Percentiles rank a stretch among this genome's conserved stretches.
Conservation (phyloP, 2,113 vertebrate genomes). For the Corythoichthys haematopterus region DNA sequence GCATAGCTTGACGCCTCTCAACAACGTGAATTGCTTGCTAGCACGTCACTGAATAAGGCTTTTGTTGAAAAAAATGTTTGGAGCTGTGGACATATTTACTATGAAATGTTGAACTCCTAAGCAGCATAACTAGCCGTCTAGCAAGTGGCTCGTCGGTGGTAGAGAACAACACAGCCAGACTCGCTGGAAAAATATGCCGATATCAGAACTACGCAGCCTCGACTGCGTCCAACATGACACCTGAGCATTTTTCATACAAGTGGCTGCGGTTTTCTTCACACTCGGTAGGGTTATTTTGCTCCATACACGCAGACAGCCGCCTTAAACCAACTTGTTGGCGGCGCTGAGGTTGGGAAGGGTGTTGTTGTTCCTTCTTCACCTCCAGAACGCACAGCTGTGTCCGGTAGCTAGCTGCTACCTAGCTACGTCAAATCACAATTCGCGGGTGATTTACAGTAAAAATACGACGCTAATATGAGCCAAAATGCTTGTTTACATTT, state of each 20-base stretch:
- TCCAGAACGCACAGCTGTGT: slow-evolving; percentile 23
- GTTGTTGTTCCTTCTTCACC: not conserved
- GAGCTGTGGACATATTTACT: not conserved
- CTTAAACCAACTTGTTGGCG: not conserved
- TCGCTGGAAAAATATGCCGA: slow-evolving; percentile 27
- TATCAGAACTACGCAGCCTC: not conserved
- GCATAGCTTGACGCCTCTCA: not conserved
- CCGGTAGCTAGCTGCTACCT: slow-evolving; percentile 31
- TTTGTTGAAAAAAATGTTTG: not conserved
- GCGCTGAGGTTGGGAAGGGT: not conserved
- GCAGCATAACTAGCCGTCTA: slow-evolving; percentile 40
- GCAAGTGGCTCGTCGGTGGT: not conserved
- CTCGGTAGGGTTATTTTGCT: not conserved
- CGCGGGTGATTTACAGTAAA: not conserved
- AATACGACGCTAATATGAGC: not conserved
- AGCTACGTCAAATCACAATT: slow-evolving; percentile 13
- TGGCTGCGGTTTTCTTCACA: accelerated
- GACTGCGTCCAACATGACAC: not conserved
- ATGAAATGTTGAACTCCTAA: not conserved
- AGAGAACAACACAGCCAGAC: slow-evolving; percentile 24
- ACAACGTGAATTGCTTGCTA: not conserved
- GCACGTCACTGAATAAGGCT: too few relatives aligned
- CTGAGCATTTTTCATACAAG: accelerated
- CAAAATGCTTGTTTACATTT: not conserved
- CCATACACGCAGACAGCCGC: too few relatives aligned